Evolutionary conservation across 2,797 vertebrate species (phyloP), one percentile per base, ranked within the genome.

Genomic region (Triplophysa yarkandensis): DNA sequence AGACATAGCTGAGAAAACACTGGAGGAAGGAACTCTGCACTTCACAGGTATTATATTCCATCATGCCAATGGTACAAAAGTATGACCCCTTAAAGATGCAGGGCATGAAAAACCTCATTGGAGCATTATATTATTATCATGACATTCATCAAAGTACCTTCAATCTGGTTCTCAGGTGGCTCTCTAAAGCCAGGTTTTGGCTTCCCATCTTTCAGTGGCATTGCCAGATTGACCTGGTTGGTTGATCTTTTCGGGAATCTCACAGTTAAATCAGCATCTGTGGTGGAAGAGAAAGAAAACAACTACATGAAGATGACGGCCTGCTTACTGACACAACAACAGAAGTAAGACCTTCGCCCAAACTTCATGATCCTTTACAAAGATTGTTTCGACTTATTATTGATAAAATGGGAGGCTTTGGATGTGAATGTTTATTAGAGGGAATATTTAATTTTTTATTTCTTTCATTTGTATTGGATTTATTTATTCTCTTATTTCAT

Each of bases 171-270:
- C 6, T 19, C 76, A 97, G 96, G 95, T 72, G 92, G 92, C 0
- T 74, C 91, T 16, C 71, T 96, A 81, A 92, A 94, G 83, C 85
- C 88, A 6, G 90, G 84, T 7, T 92, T 90, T 50, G 95, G 96
- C 39, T 98, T 98, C 81, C 91, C 83, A 1, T 82, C 94, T 0
- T 98, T 98, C 85, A 95, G 93, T 2, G 95, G 95, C 43, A 93
- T 98, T 21, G 88, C 96, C 28, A 92, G 95, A 7, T 90, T 98
- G 66, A 94, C 94, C 0, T 97, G 95, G 95, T 83, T 99, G 80
- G 93, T 97, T n/a, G 93, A 95, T 46, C 89, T 98, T 77, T 98
- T 98, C 0, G 97, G 96, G 30, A 90, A 95, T 76, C 92, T 98
- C 76, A 91, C 91, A 30, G 90, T 95, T 1, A 88, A 86, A 1